Evolutionary conservation across 2,113 vertebrate species (phyloP), one percentile per base, ranked within the genome.

Genomic region (Anas platyrhynchos): DNA sequence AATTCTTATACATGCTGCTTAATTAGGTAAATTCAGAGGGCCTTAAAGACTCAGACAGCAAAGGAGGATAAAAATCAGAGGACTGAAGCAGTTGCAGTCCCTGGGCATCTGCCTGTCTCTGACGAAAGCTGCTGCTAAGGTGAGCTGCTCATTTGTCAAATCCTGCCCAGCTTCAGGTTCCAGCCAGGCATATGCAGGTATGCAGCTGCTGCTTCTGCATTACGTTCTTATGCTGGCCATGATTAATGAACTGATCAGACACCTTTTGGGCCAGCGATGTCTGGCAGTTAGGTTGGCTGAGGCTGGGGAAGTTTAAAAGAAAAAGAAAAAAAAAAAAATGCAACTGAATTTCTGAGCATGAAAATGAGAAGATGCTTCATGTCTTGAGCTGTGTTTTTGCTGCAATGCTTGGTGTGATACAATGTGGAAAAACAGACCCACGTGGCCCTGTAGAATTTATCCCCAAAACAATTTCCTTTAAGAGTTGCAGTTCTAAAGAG

Each of bases 171-270:
- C 44, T 10, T 16, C 9, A 8, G 44, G 21, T 54, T 38, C 55
- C 23, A 20, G 46, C 46, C 55, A 15, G 36, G n/a, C 17, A 17
- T 12, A 17, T 13, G 2, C 2, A 8, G 38, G 56, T 36, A 16
- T 0, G 1, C 0, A 14, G 32, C 54, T 46, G 22, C 44, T 27
- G 31, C 32, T 17, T 27, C 36, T 7, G 32, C 3, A 3, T 17
- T 1, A 22, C 38, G 21, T 18, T 16, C 0, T 32, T 0, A 3
- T 2, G 4, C 68, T 5, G 25, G 13, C 7, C 1, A 8, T 41
- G 25, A 41, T 56, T 48, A 41, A 29, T 9, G 23, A 34, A 11
- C 20, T 50, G 29, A 31, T n/a, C 29, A 34, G 41, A 55, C 18
- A 11, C 20, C 34, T 41, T 63, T 34, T 31, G 48, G 31, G 25